Conservation (phyloP, 1,140 invertebrate genomes). For the Drosophila lacteicornis region DNA sequence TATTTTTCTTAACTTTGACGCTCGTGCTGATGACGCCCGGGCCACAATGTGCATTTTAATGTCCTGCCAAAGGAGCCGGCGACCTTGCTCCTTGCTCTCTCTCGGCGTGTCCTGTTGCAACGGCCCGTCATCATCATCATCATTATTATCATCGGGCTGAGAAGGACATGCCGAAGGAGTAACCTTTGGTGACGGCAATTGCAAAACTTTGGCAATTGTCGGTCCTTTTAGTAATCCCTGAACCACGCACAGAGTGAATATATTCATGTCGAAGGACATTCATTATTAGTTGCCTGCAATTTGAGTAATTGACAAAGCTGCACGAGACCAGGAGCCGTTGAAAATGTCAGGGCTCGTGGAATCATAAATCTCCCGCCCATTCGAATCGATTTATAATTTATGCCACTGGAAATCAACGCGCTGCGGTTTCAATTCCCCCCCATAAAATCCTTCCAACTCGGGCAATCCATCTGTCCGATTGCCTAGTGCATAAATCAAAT, state of each 20-base stretch:
- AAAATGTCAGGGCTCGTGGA: constrained; percentile 59
- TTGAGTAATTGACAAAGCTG: constrained; percentile 47
- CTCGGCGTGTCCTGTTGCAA: constrained; percentile 15
- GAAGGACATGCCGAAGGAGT: constrained; percentile 15
- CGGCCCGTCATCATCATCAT: constrained; percentile 19
- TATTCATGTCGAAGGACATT: constrained; percentile 29
- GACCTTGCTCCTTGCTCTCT: constrained; percentile 9
- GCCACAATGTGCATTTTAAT: constrained; percentile 80
- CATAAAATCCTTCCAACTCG: neutral
- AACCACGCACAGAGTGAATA: constrained; percentile 7
- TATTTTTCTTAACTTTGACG: constrained; percentile 77
- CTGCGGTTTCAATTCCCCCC: constrained; percentile 43
- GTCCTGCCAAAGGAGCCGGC: constrained; percentile 62
- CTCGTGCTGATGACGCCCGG: constrained; percentile 31
- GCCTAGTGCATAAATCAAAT: constrained; percentile 72
- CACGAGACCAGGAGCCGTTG: constrained; percentile 20
- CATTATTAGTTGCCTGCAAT: constrained; percentile 41
- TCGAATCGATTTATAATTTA: constrained; percentile 67
- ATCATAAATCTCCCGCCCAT: constrained; percentile 44
- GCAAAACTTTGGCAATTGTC: constrained; percentile 50
- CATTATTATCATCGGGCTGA: neutral
- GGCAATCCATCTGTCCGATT: constrained; percentile 35
- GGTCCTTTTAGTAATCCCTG: constrained; percentile 24
- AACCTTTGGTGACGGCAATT: constrained; percentile 42
- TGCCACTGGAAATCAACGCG: constrained; percentile 60